Conservation (phyloP, 2,797 vertebrate species). For the Halcyon badia region DNA sequence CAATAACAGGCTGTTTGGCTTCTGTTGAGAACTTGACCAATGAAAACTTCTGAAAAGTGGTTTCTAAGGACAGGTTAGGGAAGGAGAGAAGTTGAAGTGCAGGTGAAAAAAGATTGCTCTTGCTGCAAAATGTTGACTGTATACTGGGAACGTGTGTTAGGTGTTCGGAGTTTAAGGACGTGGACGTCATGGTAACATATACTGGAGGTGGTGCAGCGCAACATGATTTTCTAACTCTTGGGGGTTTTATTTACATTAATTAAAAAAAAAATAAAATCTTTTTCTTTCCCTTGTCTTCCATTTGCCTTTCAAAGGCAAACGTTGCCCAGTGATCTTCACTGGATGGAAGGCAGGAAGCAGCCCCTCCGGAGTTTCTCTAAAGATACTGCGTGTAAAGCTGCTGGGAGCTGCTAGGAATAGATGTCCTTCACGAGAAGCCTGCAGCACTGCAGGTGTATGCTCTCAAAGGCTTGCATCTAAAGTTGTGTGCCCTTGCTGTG, state of each 20-base stretch:
- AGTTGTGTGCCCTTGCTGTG: not conserved
- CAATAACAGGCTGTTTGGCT: not conserved
- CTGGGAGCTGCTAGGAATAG: not conserved
- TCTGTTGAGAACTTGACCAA: not conserved
- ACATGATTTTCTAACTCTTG: accelerated
- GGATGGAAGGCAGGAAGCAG: not conserved
- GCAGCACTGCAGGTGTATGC: not conserved
- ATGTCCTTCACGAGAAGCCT: not conserved
- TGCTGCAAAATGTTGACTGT: not conserved
- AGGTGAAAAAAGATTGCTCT: not conserved
- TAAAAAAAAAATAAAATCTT: too few species aligned
- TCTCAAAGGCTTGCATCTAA: not conserved
- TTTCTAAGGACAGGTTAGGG: not conserved
- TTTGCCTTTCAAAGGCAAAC: not conserved
- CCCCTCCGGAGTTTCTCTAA: not conserved
- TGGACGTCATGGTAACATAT: not conserved
- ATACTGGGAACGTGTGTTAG: not conserved
- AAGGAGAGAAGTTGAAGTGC: not conserved
- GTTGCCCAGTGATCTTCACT: not conserved
- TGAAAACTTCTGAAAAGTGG: not conserved
- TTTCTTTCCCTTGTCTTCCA: not conserved
- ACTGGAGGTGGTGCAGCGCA: not conserved
- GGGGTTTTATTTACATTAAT: not conserved
- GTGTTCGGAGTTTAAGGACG: not conserved
- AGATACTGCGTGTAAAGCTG: not conserved